A percentile compares a stretch with the other conserved stretches of the same genome.
phyloP scores from a whole-genome alignment of 2,888 invertebrate genomes.

The Callosobruchus maculatus region DNA sequence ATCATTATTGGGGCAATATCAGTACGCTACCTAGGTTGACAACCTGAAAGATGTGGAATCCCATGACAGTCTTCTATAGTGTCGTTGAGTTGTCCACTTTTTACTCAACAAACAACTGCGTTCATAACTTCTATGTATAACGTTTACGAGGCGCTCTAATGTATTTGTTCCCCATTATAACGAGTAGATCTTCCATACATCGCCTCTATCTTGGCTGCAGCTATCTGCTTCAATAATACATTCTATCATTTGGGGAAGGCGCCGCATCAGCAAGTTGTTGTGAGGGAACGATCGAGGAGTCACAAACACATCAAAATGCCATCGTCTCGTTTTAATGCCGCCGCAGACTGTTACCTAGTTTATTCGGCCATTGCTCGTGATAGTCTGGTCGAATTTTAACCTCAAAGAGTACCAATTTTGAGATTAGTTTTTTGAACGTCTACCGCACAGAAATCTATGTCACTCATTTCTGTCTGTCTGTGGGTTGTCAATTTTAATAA shows the following conservation, averaged over 20 bases:
- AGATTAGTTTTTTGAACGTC: too few relatives aligned
- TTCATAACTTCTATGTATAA: too few relatives aligned
- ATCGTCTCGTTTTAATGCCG: constrained; percentile 6
- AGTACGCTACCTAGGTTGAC: too few relatives aligned
- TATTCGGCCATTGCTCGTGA: constrained; percentile 39
- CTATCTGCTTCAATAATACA: background rate
- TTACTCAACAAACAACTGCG: too few relatives aligned
- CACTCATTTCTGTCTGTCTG: too few relatives aligned
- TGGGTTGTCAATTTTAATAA: too few relatives aligned
- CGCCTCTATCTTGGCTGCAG: background rate
- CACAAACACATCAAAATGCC: background rate
- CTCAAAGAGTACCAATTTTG: background rate
- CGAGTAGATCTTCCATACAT: background rate
- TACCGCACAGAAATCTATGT: too few relatives aligned
- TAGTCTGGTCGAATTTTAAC: constrained; percentile 25
- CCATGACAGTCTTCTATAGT: too few relatives aligned
- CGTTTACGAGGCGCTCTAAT: background rate
- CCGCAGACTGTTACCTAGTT: constrained; percentile 39
- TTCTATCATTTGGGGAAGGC: background rate
- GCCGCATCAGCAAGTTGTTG: background rate
- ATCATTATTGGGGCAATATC: too few relatives aligned
- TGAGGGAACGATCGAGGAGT: background rate
- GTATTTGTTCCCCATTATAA: background rate
- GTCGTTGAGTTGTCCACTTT: too few relatives aligned
- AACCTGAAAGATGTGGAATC: too few relatives aligned